Evolutionary conservation across 2,113 vertebrate species (phyloP), one percentile per base, ranked within the genome.

Genomic region (Heptranchias perlo): DNA sequence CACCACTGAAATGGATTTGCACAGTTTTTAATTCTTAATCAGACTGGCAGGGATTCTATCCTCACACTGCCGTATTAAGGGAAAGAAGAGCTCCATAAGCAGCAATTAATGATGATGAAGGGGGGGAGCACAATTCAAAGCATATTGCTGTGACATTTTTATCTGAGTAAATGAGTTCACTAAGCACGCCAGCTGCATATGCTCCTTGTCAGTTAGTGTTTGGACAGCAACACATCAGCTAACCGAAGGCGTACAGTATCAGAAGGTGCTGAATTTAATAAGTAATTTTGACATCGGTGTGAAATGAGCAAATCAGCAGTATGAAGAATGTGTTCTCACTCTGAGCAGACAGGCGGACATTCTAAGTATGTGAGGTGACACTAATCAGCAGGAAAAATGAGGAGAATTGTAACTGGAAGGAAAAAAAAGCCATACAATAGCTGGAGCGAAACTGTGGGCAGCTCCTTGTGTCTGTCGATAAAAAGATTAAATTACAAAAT

Each of bases 231-330:
- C 97, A 98, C 97, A 97, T 97, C 97, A 97, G 97, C 97, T 96
- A 86, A 54, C 64, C 61, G 35, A 23, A 44, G 35, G 84, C 97
- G 96, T 96, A 0, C 52, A 96, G 97, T 97, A 97, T 97, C 97
- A 96, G 97, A 97, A 97, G 97, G 97, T 97, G 97, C 97, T 5
- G 97, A 97, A 97, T 98, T 98, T 98, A 98, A 98, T 98, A 98
- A 98, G 97, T 97, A 97, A 97, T 98, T 98, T 96, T 97, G 97
- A 98, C 97, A 98, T 97, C 96, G 96, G 97, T 97, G 97, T 97
- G 98, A 98, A 98, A 98, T 96, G 97, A 98, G 97, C 96, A 97
- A 97, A 98, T 98, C 97, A 97, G 97, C 97, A 98, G 98, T 98
- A 97, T 97, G 97, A 97, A 97, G 97, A 97, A 97, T 97, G 97